Evolutionary conservation across 2,888 invertebrate species (phyloP), one percentile per base, ranked within the genome.

Genomic region (Lasioglossum villosulum): DNA sequence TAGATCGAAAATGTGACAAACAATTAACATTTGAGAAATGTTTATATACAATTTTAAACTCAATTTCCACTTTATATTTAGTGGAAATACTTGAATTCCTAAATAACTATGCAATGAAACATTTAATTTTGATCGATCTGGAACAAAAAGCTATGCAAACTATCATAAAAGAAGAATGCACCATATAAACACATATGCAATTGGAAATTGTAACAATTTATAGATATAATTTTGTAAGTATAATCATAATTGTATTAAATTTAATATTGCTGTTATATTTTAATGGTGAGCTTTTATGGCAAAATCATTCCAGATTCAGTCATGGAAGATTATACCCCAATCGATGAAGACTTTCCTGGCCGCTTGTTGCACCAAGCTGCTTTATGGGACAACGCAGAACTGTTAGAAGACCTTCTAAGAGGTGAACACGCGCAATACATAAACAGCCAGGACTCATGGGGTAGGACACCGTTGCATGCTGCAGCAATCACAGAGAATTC

Each of bases 301-400:
- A 63, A 30, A 78, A 39, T 34, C 30, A 75, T 90, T 75, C 5
- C 37, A 90, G 90, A 39, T 63, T 19, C n/a, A 71, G 76, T 19
- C 27, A 96, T 96, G 96, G 95, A 97, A 96, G 97, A 97, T 95
- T 96, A 97, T 81, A 97, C 97, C n/a, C 97, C 97, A n/a, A 97
- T 97, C 92, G 97, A 97, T 91, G 97, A 97, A 93, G 96, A 97
- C 94, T 98, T 97, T 94, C 97, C 97, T 86, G 98, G 98, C 8
- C 96, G 97, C 76, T 95, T 98, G 75, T 95, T 98, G 81, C 98
- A 98, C 91, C 98, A 98, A 97, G 98, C 98, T 23, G 98, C 98
- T 0, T 95, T 98, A 27, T 98, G 98, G 98, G 98, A 98, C 95
- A 98, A 98, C 93, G 96, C 97, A 30, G 98, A 98, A 93, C 96